Evolutionary conservation across 2,888 invertebrate genomes (phyloP).

Genomic region (Melinopterus prodromus): DNA sequence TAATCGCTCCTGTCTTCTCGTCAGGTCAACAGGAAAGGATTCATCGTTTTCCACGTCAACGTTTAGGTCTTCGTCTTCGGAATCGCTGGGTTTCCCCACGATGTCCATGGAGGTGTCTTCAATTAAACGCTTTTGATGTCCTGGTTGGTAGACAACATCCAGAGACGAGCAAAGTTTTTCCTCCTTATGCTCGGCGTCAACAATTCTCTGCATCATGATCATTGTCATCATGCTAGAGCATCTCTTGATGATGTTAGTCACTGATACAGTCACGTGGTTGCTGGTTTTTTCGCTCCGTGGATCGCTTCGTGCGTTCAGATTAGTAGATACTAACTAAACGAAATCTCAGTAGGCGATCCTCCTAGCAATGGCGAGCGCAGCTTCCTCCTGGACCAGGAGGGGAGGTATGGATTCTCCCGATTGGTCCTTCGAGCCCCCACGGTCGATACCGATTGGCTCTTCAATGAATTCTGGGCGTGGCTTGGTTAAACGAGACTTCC

Average conservation of each 20-base stretch:
- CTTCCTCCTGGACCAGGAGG: slow-evolving; percentile 43
- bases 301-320: slow-evolving; percentile 45
- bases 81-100: slow-evolving; percentile 54
- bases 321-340: slow-evolving; percentile 48
- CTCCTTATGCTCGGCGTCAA: slow-evolving; percentile 51
- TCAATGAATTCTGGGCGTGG: slow-evolving; percentile 43
- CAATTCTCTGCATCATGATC: slow-evolving; percentile 62
- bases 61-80: slow-evolving; percentile 50
- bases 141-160: slow-evolving; percentile 51
- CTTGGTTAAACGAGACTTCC: slow-evolving; percentile 46
- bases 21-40: slow-evolving; percentile 60
- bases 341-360: slow-evolving; percentile 47
- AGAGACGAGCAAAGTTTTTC: slow-evolving; percentile 47
- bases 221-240: slow-evolving; percentile 58
- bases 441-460: slow-evolving; percentile 41
- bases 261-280: slow-evolving; percentile 9
- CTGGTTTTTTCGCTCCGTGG: slow-evolving; percentile 11
- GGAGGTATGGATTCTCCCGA: slow-evolving; percentile 37
- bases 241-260: slow-evolving; percentile 17
- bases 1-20: slow-evolving; percentile 55
- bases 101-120: slow-evolving; percentile 56
- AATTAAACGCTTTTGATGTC: slow-evolving; percentile 52
- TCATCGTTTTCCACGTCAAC: slow-evolving; percentile 60
- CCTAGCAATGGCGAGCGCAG: slow-evolving; percentile 47
- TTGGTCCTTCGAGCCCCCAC: slow-evolving; percentile 45